Conservation (phyloP, 2,888 invertebrate genomes). For the Carcina quercana region DNA sequence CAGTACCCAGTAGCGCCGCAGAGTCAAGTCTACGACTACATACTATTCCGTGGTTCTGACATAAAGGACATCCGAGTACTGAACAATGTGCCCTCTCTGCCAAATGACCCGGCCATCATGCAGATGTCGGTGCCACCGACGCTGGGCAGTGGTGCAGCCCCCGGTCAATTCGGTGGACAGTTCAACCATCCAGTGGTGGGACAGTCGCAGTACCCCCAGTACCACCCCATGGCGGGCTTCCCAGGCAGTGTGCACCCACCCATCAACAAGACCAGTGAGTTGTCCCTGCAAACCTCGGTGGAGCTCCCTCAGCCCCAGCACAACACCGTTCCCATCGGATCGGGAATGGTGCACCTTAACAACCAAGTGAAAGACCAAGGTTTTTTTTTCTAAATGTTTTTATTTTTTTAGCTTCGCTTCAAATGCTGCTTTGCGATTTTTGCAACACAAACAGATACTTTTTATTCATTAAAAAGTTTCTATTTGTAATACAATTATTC, state of each 20-base stretch:
- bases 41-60: constrained; percentile 97
- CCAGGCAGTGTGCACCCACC: constrained; percentile 60
- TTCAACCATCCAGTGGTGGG: constrained; percentile 84
- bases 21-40: constrained; percentile 99
- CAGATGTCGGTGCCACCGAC: constrained; percentile 87
- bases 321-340: constrained; percentile 56
- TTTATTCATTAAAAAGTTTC: constrained; percentile 1
- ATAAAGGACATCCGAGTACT: constrained; percentile 99
- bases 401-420: constrained; percentile 45
- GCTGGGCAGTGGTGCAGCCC: constrained; percentile 76
- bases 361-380: constrained; percentile 75
- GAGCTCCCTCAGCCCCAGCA: constrained; percentile 38
- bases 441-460: constrained; percentile 32
- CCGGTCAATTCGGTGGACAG: constrained; percentile 75
- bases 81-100: constrained; percentile 87
- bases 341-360: constrained; percentile 58
- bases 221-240: constrained; percentile 70
- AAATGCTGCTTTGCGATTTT: constrained; percentile 66
- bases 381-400: constrained; percentile 43
- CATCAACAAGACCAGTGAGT: constrained; percentile 72
- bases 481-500: background rate
- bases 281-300: constrained; percentile 62
- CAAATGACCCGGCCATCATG: constrained; percentile 99
- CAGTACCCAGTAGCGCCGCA: constrained; percentile 96
- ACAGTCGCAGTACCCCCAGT: constrained; percentile 62